Percentiles rank a stretch among this genome's conserved stretches.
These are phyloP conservation scores for Didymodactylos carnosus DNA, from an alignment of 2,888 invertebrate genomes.

Conservation along the genomic window DNA sequence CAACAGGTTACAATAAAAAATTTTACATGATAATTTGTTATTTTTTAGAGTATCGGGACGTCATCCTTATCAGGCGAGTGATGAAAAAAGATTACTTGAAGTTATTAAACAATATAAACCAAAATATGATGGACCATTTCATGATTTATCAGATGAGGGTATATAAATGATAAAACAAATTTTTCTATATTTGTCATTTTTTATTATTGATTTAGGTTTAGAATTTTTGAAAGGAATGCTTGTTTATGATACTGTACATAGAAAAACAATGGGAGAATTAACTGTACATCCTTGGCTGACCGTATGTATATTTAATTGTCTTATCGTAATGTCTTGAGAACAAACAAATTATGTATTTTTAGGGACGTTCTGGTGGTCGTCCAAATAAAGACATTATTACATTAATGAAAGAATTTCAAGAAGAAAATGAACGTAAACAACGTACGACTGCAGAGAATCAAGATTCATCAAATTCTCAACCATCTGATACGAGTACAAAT, in stretches of 20 bases:
- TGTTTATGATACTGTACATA: constrained; percentile 35
- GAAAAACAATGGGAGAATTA: constrained; percentile 40
- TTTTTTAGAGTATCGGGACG: constrained; percentile 22
- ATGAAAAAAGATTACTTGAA: constrained; percentile 25
- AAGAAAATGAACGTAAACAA: not conserved
- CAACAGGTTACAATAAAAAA: not conserved
- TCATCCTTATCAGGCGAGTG: constrained; percentile 25
- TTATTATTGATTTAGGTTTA: not conserved
- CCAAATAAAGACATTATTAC: not conserved
- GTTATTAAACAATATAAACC: constrained; percentile 25
- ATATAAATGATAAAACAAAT: not conserved
- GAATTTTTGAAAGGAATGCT: not conserved
- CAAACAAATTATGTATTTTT: not conserved
- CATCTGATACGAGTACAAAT: no score
- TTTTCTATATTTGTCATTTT: not conserved
- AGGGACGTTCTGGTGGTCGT: not conserved
- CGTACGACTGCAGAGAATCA: not conserved
- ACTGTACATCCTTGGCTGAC: constrained; percentile 34
- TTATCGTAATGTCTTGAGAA: not conserved
- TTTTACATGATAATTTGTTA: not conserved
- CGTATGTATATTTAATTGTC: not conserved
- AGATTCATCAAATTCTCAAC: no score
- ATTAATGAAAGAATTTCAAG: not conserved
- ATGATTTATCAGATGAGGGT: constrained; percentile 6
- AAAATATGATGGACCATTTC: constrained; percentile 17